A percentile compares a stretch with the other conserved stretches of the same genome.
These are phyloP conservation scores for Melanostoma scalare DNA, from an alignment of 2,888 invertebrate species.

Conservation along the genomic window DNA sequence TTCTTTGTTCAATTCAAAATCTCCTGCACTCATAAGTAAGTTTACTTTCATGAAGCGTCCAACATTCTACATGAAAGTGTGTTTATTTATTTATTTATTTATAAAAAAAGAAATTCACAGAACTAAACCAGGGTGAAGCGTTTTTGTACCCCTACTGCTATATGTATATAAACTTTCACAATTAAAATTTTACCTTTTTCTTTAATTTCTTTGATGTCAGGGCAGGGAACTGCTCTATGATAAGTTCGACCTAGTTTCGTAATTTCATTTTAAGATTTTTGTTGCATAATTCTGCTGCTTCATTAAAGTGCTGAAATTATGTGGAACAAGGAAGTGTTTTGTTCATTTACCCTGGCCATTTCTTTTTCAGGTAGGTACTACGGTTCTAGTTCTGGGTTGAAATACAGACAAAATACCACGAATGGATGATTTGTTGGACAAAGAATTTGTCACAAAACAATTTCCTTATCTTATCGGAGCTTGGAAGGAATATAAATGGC, in stretches of 20 bases:
- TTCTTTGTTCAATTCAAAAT: neutral
- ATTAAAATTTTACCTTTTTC: conserved; percentile 21
- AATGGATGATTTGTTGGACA: no score
- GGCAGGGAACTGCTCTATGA: conserved; percentile 2
- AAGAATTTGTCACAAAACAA: conserved; percentile 40
- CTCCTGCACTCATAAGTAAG: conserved; percentile 12
- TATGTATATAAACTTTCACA: conserved; percentile 9
- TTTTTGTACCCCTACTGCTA: conserved; percentile 25
- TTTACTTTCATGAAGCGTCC: conserved; percentile 58
- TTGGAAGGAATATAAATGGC: conserved; percentile 39
- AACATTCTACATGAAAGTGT: conserved; percentile 16
- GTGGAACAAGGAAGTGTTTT: neutral
- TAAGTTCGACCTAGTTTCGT: conserved; percentile 13
- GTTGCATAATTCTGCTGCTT: conserved; percentile 27
- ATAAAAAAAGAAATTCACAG: conserved; percentile 10
- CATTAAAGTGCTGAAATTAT: conserved; percentile 13
- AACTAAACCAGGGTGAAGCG: conserved; percentile 45
- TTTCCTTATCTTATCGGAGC: conserved; percentile 13
- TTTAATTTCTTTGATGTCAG: conserved; percentile 37
- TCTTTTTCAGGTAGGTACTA: no score
- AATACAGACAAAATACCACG: no score
- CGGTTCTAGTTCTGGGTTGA: no score
- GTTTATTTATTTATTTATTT: conserved; percentile 8
- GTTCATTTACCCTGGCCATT: neutral
- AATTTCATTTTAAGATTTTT: conserved; percentile 14